Evolutionary conservation across 2,797 vertebrate genomes (phyloP), one percentile per base, ranked within the genome.

Genomic region (Melanotaenia maccullochi): DNA sequence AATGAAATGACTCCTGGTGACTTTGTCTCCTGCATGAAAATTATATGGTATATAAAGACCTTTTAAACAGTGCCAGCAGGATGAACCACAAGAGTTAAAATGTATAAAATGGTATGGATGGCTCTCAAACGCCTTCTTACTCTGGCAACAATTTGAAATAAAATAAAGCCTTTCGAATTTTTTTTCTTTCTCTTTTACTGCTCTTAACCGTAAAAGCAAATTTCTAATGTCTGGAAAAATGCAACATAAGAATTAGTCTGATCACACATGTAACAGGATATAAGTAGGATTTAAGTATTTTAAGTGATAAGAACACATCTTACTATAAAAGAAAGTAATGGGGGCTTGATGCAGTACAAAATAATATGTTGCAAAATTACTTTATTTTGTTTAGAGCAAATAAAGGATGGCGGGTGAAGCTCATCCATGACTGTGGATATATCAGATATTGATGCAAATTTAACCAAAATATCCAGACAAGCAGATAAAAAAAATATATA

Each of bases 1-100:
- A 70, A 18, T 61, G 25, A 40, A 65, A 14, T 30, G 71, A 66
- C 22, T 42, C 40, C 47, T 32, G 70, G 28, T 60, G 38, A 55
- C 57, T 74, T 76, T 77, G 73, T 82, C 44, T 70, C 55, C 30
- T 70, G 32, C 44, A 54, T 56, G 32, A 52, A 47, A 65, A 59
- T 61, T n/a, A 25, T 1, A 63, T 5, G 36, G 32, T 47, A 24
- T 63, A 6, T 40, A 20, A 42, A 57, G 12, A 9, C 12, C n/a
- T 56, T 66, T 58, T 2, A 14, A 35, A 28, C 33, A 52, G 14
- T 9, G 24, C 13, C 52, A 71, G 30, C 3, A 58, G 13, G 4
- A 2, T 49, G 18, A 20, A 24, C 11, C 52, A 13, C 18, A 61
- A 4, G 3, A 60, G 13, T 73, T 9, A 62, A 71, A 69, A 0